phyloP scores from a whole-genome alignment of 2,797 vertebrate genomes.

The Chromobotia macracanthus region DNA sequence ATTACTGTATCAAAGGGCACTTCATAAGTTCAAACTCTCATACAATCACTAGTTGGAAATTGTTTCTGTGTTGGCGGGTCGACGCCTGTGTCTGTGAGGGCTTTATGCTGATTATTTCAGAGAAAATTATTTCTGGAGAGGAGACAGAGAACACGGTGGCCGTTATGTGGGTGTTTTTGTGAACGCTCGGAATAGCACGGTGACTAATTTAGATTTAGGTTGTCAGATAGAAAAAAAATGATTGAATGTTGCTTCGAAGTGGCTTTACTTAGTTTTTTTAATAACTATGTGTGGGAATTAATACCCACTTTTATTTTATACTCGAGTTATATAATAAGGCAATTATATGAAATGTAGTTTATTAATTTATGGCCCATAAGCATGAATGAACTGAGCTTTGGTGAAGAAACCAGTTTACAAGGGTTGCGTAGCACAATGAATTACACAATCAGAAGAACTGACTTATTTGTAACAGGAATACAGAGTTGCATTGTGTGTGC shows the following conservation, averaged over 20 bases:
- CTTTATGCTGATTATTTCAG: background rate
- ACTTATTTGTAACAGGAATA: slow-evolving; percentile 10
- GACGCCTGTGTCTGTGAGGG: background rate
- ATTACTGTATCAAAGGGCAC: slow-evolving; percentile 12
- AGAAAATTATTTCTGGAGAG: slow-evolving; percentile 9
- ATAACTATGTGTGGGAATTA: slow-evolving; percentile 7
- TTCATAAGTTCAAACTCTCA: no score
- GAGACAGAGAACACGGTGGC: background rate
- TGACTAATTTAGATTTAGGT: background rate
- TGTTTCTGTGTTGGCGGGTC: no score
- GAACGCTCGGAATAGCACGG: background rate
- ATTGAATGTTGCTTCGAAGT: slow-evolving; percentile 12
- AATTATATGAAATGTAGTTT: slow-evolving; percentile 17
- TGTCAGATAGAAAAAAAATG: background rate
- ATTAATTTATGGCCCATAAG: background rate
- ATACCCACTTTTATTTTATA: slow-evolving; percentile 19
- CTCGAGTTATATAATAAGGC: slow-evolving; percentile 11
- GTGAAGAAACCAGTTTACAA: background rate
- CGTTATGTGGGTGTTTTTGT: background rate
- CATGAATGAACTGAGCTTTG: background rate
- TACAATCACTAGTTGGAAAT: no score
- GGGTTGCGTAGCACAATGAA: background rate
- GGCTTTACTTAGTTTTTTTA: background rate
- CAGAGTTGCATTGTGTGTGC: no score
- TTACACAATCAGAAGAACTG: slow-evolving; percentile 13